Evolutionary conservation across 2,113 vertebrate genomes (phyloP).

Genomic region (Propithecus coquereli): DNA sequence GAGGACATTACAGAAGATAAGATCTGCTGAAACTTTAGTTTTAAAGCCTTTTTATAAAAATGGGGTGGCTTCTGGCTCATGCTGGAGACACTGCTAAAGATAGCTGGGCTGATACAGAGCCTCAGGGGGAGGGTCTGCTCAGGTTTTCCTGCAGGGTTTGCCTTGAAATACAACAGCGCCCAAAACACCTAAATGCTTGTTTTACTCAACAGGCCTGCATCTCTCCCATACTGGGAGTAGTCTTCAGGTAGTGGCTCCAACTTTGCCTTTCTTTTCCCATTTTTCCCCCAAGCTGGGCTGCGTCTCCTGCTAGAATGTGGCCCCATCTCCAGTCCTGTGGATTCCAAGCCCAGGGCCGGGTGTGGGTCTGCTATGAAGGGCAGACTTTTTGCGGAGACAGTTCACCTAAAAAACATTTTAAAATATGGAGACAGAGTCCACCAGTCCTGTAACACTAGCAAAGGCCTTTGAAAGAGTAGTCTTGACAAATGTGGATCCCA

Average conservation of each 20-base stretch:
- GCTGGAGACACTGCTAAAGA: background rate
- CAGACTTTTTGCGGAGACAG: background rate
- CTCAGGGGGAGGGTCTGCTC: background rate
- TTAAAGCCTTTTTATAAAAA: background rate
- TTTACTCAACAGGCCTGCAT: background rate
- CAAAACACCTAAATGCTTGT: background rate
- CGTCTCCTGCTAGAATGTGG: background rate
- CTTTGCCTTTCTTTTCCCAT: background rate
- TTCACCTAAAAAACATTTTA: constrained; percentile 12
- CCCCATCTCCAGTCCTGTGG: background rate
- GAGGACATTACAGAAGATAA: background rate
- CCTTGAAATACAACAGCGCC: background rate
- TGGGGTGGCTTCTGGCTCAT: background rate
- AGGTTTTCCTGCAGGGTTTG: background rate
- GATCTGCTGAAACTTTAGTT: background rate
- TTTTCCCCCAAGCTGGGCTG: background rate
- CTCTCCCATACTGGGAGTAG: background rate
- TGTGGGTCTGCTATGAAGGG: background rate
- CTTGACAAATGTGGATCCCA: background rate
- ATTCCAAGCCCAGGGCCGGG: background rate
- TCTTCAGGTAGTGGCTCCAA: background rate
- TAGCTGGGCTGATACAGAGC: background rate
- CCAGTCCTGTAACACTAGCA: background rate
- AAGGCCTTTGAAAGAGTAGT: background rate
- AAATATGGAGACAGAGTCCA: background rate